Conservation (phyloP, 2,797 vertebrate genomes). For the Acanthurus lineatus region DNA sequence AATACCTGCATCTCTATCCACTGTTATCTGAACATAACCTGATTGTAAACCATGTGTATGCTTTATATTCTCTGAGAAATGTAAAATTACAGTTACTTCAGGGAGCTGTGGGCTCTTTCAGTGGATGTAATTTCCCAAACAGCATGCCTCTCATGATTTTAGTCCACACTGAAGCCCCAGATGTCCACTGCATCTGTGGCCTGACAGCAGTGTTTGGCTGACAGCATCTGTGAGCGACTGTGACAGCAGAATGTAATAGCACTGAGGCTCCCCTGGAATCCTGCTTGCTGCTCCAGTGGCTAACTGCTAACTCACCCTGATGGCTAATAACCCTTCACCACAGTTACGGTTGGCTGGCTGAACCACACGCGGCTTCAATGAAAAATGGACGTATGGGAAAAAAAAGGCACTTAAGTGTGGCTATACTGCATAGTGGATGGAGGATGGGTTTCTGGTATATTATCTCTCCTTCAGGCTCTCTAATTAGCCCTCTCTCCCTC, state of each 20-base stretch:
- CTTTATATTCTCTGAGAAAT: slow-evolving; percentile 33
- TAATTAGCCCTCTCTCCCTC: slow-evolving; percentile 75
- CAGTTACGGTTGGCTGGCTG: slow-evolving; percentile 79
- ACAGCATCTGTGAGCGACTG: slow-evolving; percentile 77
- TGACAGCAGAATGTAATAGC: slow-evolving; percentile 82
- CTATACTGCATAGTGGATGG: slow-evolving; percentile 50
- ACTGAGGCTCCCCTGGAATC: slow-evolving; percentile 73
- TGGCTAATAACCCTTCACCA: slow-evolving; percentile 84
- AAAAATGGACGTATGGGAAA: slow-evolving; percentile 72
- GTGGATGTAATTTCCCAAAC: slow-evolving; percentile 57
- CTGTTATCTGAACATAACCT: slow-evolving; percentile 44
- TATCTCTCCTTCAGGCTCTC: slow-evolving; percentile 71
- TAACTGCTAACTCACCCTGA: slow-evolving; percentile 82
- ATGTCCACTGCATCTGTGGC: slow-evolving; percentile 76
- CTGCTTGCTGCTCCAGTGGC: slow-evolving; percentile 74
- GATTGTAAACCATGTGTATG: slow-evolving; percentile 22
- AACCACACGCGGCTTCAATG: slow-evolving; percentile 70
- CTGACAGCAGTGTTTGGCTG: slow-evolving; percentile 75
- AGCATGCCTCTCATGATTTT: slow-evolving; percentile 47
- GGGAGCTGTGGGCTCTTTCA: slow-evolving; percentile 33
- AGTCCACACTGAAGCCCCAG: slow-evolving; percentile 57
- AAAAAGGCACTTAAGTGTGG: slow-evolving; percentile 68
- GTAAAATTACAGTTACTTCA: slow-evolving; percentile 31
- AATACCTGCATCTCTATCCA: slow-evolving; percentile 29
- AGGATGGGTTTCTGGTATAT: slow-evolving; percentile 63